Percentiles rank a stretch among this genome's conserved stretches.
Evolutionary conservation across 1,140 invertebrate species (phyloP).

Genomic region (Physella acuta): DNA sequence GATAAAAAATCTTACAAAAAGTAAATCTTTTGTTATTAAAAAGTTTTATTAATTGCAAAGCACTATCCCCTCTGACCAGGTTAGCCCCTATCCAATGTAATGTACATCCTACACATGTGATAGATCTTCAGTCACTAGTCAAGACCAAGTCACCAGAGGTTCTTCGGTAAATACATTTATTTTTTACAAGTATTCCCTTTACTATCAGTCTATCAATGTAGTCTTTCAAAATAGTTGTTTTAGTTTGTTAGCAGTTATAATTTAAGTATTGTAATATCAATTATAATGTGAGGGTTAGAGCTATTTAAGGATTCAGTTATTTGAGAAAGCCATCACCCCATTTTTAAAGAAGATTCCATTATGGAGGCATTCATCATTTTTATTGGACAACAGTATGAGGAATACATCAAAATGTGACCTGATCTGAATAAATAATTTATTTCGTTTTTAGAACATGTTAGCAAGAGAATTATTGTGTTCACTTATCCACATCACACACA

Average conservation of each 20-base stretch:
- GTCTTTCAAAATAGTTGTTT: neutral
- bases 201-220: neutral
- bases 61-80: neutral
- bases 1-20: neutral
- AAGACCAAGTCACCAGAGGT: neutral
- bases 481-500: neutral
- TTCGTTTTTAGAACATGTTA: no score
- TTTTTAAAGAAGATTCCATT: no score
- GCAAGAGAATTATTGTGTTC: no score
- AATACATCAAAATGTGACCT: no score
- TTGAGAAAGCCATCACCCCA: no score
- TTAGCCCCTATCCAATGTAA: neutral
- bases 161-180: neutral
- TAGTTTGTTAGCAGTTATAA: neutral
- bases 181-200: neutral
- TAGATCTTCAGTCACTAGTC: constrained; percentile 6
- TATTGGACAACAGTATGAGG: no score
- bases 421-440: no score
- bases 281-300: neutral
- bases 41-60: neutral
- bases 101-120: neutral
- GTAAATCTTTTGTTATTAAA: neutral
- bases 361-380: no score
- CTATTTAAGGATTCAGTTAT: neutral
- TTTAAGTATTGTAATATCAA: neutral